phyloP scores from a whole-genome alignment of 2,797 vertebrate genomes.

The Aselliscus stoliczkanus region DNA sequence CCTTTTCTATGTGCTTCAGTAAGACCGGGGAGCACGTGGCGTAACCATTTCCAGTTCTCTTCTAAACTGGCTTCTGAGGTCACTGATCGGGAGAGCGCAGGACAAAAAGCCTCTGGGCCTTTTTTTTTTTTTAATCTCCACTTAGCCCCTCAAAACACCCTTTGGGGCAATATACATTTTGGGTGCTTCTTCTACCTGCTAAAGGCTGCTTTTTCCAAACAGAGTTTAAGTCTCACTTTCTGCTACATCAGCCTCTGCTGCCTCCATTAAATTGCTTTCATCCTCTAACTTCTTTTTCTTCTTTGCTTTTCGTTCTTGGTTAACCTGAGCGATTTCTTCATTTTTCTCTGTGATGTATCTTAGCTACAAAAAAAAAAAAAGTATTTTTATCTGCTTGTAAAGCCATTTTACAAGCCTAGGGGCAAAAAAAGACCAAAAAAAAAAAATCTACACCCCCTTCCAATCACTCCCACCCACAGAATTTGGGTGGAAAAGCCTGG shows the following conservation, averaged over 20 bases:
- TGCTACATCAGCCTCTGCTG: background rate
- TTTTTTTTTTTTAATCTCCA: background rate
- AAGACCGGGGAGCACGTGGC: background rate
- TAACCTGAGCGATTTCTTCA: conserved; percentile 77
- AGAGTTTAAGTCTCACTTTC: conserved; percentile 64
- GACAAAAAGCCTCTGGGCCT: background rate
- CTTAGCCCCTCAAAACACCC: background rate
- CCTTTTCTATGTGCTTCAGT: background rate
- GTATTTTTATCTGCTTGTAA: background rate
- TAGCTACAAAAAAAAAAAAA: conserved; percentile 72
- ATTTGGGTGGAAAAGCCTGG: background rate
- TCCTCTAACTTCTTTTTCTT: conserved; percentile 80
- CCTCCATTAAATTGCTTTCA: conserved; percentile 49
- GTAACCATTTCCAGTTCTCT: background rate
- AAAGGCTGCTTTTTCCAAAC: background rate
- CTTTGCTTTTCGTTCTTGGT: conserved; percentile 80
- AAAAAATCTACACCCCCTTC: background rate
- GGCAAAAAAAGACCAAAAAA: too few species aligned
- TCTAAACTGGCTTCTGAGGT: background rate
- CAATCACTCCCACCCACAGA: background rate
- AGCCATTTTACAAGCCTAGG: background rate
- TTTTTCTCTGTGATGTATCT: conserved; percentile 81
- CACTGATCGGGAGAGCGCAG: background rate
- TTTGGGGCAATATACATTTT: accelerated
- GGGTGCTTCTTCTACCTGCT: background rate